These are phyloP conservation scores for Gerris buenoi DNA, from an alignment of 1,140 invertebrate species.

Conservation along the genomic window DNA sequence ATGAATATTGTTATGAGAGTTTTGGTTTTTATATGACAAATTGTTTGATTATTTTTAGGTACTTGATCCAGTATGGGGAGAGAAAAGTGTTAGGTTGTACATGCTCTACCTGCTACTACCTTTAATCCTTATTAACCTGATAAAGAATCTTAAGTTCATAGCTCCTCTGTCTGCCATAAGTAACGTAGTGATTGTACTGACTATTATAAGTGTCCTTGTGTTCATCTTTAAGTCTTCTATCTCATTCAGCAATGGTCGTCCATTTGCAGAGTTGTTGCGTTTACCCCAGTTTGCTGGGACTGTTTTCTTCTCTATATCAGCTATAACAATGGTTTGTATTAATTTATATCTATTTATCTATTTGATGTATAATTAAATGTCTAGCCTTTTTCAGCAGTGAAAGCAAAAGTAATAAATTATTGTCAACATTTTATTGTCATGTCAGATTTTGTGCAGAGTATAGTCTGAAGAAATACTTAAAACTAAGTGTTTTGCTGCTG, in stretches of 20 bases:
- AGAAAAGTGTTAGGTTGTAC: not conserved
- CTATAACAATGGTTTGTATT: not conserved
- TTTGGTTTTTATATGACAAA: too few relatives aligned
- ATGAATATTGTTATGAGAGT: too few relatives aligned
- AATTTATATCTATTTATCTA: not conserved
- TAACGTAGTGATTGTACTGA: not conserved
- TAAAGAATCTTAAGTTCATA: not conserved
- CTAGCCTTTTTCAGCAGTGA: too few relatives aligned
- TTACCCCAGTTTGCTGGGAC: not conserved
- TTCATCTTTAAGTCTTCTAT: not conserved
- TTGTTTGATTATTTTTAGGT: not conserved
- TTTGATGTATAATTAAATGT: too few relatives aligned
- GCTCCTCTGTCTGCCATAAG: not conserved
- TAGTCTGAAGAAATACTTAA: too few relatives aligned
- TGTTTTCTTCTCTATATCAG: not conserved
- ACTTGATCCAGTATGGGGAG: not conserved
- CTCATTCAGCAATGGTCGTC: not conserved
- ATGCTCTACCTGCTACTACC: not conserved
- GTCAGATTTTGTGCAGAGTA: too few relatives aligned
- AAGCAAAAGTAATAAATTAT: too few relatives aligned
- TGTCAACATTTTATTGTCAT: too few relatives aligned
- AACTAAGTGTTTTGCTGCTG: too few relatives aligned
- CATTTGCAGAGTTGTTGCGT: not conserved
- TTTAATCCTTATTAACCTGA: not conserved
- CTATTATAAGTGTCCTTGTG: not conserved